phyloP scores from a whole-genome alignment of 2,113 vertebrate species.

The Gnathonemus echidnorhynchus region DNA sequence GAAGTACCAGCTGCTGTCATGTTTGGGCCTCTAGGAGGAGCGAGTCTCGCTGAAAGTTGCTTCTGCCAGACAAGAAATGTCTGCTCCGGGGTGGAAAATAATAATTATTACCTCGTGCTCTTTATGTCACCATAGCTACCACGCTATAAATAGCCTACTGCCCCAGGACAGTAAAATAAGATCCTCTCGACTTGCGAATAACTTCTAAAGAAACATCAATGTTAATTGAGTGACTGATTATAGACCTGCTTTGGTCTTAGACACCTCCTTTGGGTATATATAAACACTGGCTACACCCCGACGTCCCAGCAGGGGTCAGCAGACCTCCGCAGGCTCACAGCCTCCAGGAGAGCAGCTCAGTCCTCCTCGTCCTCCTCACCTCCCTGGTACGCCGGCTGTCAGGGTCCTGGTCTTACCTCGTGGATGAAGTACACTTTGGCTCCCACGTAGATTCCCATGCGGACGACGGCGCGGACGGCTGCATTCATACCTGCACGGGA shows the following conservation, averaged over 20 bases:
- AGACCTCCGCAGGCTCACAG: neutral
- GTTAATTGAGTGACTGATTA: neutral
- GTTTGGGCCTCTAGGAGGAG: neutral
- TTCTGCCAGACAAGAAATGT: neutral
- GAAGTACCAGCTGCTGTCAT: neutral
- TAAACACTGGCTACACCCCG: neutral
- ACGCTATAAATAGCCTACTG: neutral
- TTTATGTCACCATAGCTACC: neutral
- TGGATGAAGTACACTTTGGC: conserved; percentile 75
- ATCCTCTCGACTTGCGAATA: neutral
- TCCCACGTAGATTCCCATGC: conserved; percentile 75
- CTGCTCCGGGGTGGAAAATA: neutral
- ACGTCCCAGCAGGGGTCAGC: neutral
- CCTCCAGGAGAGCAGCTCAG: neutral
- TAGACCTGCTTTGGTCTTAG: neutral
- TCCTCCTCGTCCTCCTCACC: neutral
- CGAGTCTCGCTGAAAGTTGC: neutral
- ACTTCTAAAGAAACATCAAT: neutral
- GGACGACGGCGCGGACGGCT: conserved; percentile 72
- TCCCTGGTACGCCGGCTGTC: neutral
- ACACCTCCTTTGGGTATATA: neutral
- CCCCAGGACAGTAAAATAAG: neutral
- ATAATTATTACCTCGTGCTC: neutral
- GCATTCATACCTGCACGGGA: conserved; percentile 69
- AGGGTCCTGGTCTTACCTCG: conserved; percentile 53